Evolutionary conservation across 2,113 vertebrate species (phyloP).

Genomic region (Lamprotornis superbus): DNA sequence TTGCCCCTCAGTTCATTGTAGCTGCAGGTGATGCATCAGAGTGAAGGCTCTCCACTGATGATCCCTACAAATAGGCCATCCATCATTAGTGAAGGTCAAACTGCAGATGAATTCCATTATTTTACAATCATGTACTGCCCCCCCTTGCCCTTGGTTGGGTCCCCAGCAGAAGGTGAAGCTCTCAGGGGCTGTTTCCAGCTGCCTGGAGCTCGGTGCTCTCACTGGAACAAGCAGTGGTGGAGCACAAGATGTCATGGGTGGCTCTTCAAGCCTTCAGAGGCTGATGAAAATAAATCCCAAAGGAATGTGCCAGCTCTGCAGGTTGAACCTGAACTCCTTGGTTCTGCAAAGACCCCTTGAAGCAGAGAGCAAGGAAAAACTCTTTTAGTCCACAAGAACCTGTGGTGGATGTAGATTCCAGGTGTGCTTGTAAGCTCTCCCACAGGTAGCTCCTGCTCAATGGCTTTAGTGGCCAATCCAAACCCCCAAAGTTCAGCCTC

Average conservation of each 20-base stretch:
- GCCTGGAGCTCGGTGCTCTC: neutral
- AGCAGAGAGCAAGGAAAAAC: neutral
- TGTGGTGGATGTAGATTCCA: neutral
- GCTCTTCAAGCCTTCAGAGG: neutral
- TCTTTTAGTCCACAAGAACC: neutral
- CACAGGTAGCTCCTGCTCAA: neutral
- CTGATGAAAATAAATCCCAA: neutral
- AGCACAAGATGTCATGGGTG: accelerated
- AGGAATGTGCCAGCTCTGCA: neutral
- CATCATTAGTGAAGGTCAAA: constrained; percentile 62
- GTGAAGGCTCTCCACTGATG: neutral
- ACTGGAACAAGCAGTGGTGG: accelerated
- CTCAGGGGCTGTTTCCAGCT: neutral
- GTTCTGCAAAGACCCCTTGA: neutral
- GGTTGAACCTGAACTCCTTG: neutral
- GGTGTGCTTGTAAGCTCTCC: neutral
- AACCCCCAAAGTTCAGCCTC: accelerated
- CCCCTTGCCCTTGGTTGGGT: neutral
- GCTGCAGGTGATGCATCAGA: constrained; percentile 20
- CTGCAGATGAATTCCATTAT: constrained; percentile 46
- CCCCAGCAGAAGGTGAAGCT: neutral
- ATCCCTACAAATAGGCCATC: constrained; percentile 1
- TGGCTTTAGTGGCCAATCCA: neutral
- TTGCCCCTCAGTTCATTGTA: neutral
- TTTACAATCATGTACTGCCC: constrained; percentile 11